phyloP scores from a whole-genome alignment of 2,113 vertebrate species.

The Thamnophis sirtalis region DNA sequence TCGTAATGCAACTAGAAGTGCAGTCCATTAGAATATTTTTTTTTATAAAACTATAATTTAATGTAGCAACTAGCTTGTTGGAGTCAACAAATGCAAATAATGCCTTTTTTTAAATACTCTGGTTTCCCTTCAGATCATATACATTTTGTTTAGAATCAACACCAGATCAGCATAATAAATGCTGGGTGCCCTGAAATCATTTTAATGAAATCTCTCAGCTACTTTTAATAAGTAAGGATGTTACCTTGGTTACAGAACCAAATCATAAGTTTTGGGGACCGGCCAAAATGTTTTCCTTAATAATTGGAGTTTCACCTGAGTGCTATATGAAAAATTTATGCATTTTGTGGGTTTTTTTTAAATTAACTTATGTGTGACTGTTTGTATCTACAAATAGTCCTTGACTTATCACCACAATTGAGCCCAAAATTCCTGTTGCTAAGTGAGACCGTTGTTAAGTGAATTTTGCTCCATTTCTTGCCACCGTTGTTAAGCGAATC shows the following conservation, averaged over 20 bases:
- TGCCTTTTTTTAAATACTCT: not conserved
- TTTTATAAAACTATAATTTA: not conserved
- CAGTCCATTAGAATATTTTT: not conserved
- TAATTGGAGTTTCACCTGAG: not conserved
- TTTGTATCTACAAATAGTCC: too few species aligned
- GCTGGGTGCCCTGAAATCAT: not conserved
- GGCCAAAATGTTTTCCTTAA: not conserved
- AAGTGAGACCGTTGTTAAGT: too few species aligned
- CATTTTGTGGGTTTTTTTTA: not conserved
- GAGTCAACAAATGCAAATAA: not conserved
- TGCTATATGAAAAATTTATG: not conserved
- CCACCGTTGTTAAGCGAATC: too few species aligned
- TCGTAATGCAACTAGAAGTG: not conserved
- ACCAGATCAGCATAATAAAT: not conserved
- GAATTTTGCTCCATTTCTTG: too few species aligned
- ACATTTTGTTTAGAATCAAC: not conserved
- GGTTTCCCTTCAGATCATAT: too few species aligned
- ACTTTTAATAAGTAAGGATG: not conserved
- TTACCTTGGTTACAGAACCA: not conserved
- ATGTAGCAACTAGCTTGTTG: not conserved
- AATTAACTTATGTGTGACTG: not conserved
- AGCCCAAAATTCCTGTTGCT: too few species aligned
- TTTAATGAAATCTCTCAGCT: not conserved
- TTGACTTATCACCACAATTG: too few species aligned
- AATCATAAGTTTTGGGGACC: not conserved